Percentiles rank a stretch among this genome's conserved stretches.
Conservation (phyloP, 2,113 vertebrate genomes). For the Cynopterus brachyotis region DNA sequence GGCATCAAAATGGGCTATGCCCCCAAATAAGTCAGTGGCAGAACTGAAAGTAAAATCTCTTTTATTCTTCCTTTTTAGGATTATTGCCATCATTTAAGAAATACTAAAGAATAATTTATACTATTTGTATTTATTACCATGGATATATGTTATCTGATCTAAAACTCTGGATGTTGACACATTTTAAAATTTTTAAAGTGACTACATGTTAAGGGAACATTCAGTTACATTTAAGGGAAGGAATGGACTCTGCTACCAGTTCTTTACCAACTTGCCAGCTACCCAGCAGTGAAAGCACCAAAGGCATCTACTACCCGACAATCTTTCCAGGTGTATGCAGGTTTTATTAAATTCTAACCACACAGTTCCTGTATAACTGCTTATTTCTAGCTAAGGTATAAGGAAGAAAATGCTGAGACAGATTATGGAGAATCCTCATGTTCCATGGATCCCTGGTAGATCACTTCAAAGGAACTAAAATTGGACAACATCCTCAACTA, state of each 20-base stretch:
- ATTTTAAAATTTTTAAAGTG: background rate
- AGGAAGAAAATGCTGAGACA: background rate
- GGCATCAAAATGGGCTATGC: background rate
- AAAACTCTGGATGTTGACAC: background rate
- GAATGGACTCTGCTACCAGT: background rate
- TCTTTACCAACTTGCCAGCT: background rate
- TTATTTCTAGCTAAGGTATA: background rate
- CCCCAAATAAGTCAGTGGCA: background rate
- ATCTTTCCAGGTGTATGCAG: background rate
- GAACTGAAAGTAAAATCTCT: background rate
- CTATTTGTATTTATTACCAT: background rate
- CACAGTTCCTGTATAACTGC: background rate
- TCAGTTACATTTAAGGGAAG: background rate
- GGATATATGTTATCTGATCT: background rate
- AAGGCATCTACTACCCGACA: background rate
- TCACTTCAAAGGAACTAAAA: background rate
- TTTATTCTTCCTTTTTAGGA: background rate
- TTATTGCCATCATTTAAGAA: background rate
- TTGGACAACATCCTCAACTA: background rate
- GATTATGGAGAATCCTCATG: background rate
- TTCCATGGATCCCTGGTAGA: background rate
- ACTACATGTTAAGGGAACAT: background rate
- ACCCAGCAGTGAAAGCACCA: background rate
- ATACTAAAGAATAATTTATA: background rate
- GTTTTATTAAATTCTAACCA: background rate